Conservation (phyloP, 2,888 invertebrate genomes). For the Ormyrus nitidulus region DNA sequence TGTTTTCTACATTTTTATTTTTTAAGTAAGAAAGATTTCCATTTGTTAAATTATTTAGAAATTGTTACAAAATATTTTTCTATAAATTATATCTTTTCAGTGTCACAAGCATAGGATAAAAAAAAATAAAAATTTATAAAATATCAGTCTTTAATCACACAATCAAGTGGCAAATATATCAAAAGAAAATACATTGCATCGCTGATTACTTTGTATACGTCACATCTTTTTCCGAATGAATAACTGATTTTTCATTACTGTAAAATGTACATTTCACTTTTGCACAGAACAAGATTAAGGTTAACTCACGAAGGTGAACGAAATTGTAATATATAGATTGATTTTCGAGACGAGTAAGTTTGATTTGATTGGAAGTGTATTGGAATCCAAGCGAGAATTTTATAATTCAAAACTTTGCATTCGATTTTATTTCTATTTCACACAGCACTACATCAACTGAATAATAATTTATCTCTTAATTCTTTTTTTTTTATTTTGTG, state of each 20-base stretch:
- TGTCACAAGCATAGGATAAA: no score
- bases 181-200: no score
- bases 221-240: background rate
- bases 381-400: conserved; percentile 4
- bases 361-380: conserved; percentile 20
- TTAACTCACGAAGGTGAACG: background rate
- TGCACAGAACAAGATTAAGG: conserved; percentile 9
- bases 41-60: no score
- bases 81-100: no score
- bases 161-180: no score
- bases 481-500: conserved; percentile 1
- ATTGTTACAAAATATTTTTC: no score
- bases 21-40: no score
- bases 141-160: no score
- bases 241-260: background rate
- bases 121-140: no score
- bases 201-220: background rate
- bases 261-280: conserved; percentile 7
- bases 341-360: conserved; percentile 32
- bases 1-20: no score
- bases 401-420: background rate
- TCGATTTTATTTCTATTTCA: background rate
- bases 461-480: conserved; percentile 29
- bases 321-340: conserved; percentile 46
- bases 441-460: background rate